phyloP scores from a whole-genome alignment of 2,797 vertebrate genomes.

The Rhadinocentrus ornatus region DNA sequence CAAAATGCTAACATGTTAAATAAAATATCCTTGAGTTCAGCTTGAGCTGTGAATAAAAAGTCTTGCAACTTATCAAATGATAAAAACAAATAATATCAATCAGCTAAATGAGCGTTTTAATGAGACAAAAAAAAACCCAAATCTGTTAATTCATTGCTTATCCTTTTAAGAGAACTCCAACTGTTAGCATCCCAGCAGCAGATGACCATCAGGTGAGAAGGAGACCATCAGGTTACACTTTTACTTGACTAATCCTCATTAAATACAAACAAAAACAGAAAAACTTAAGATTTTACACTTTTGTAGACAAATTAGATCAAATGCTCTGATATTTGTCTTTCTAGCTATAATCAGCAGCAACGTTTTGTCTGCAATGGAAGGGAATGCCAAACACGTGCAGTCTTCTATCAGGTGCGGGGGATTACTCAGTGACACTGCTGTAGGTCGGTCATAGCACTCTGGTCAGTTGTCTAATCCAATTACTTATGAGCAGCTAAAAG shows the following conservation, averaged over 20 bases:
- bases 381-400: neutral
- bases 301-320: neutral
- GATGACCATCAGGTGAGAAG: slow-evolving; percentile 56
- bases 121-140: neutral
- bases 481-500: slow-evolving; percentile 56
- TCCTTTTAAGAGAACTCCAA: slow-evolving; percentile 7
- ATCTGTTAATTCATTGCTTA: slow-evolving; percentile 8
- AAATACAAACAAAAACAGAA: slow-evolving; percentile 1
- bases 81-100: neutral
- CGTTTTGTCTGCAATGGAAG: neutral
- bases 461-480: slow-evolving; percentile 67
- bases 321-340: neutral
- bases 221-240: slow-evolving; percentile 52
- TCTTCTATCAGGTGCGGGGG: slow-evolving; percentile 41
- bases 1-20: neutral
- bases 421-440: slow-evolving; percentile 43
- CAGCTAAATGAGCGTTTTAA: neutral
- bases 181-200: slow-evolving; percentile 42
- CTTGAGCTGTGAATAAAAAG: neutral
- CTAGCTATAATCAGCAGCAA: neutral
- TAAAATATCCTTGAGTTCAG: neutral
- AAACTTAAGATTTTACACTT: neutral
- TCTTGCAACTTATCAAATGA: neutral
- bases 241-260: slow-evolving; percentile 46
- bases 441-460: slow-evolving; percentile 37